A percentile compares a stretch with the other conserved stretches of the same genome.
These are phyloP conservation scores for Phoxinus dragarum DNA, from an alignment of 2,797 vertebrate genomes.

Conservation along the genomic window DNA sequence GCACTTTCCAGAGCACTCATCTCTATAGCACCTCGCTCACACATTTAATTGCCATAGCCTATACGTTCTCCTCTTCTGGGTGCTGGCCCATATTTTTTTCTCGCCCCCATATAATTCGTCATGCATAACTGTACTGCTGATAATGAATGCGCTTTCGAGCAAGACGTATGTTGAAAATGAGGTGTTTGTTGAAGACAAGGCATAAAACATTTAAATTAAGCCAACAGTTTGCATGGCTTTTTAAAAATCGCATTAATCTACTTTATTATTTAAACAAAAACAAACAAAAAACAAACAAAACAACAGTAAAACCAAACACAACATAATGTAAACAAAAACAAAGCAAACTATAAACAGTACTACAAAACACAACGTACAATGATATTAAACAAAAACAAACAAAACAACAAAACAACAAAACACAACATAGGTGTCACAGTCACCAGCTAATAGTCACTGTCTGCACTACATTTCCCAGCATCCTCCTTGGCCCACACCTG, in stretches of 20 bases:
- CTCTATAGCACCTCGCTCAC: slow-evolving; percentile 9
- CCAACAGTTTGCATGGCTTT: neutral
- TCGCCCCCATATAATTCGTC: neutral
- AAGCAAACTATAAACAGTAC: too few relatives aligned
- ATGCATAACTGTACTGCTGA: slow-evolving; percentile 1
- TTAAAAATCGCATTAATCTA: neutral
- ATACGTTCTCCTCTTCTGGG: slow-evolving; percentile 31
- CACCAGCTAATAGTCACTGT: too few relatives aligned
- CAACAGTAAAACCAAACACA: too few relatives aligned
- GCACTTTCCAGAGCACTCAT: slow-evolving; percentile 26
- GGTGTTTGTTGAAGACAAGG: neutral
- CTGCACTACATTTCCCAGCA: too few relatives aligned
- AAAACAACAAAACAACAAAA: too few relatives aligned
- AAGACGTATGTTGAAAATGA: neutral
- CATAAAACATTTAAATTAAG: neutral
- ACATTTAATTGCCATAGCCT: slow-evolving; percentile 34
- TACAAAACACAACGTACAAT: too few relatives aligned
- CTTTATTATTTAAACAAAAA: neutral
- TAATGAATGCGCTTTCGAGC: neutral
- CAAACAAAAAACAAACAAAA: too few relatives aligned
- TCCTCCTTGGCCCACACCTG: too few relatives aligned
- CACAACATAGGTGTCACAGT: too few relatives aligned
- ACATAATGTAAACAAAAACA: too few relatives aligned
- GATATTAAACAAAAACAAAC: too few relatives aligned
- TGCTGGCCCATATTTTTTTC: slow-evolving; percentile 4